Evolutionary conservation across 2,113 vertebrate genomes (phyloP).

Genomic region (Corynorhinus townsendii): DNA sequence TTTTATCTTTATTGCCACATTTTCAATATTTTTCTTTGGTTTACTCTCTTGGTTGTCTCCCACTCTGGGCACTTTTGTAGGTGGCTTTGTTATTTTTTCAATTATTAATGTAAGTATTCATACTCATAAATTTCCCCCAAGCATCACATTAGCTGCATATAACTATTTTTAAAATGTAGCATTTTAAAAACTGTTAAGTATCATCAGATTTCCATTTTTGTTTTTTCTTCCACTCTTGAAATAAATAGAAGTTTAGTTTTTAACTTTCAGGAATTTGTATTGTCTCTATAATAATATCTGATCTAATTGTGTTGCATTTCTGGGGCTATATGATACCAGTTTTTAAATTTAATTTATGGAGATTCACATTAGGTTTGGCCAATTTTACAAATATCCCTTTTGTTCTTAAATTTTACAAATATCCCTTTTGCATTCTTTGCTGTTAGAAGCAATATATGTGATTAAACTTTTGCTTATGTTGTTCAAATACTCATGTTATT

Average conservation of each 20-base stretch:
- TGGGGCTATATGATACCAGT: not conserved
- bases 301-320: not conserved
- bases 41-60: not conserved
- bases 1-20: not conserved
- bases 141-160: not conserved
- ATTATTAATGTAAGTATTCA: not conserved
- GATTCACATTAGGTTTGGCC: not conserved
- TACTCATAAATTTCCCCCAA: not conserved
- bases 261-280: not conserved
- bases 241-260: not conserved
- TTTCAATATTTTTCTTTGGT: not conserved
- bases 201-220: not conserved
- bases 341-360: not conserved
- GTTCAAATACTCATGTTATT: not conserved
- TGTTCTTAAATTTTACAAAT: not conserved
- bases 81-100: not conserved
- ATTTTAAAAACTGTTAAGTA: not conserved
- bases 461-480: not conserved
- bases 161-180: not conserved
- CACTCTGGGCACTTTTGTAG: not conserved
- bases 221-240: not conserved
- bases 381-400: not conserved
- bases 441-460: not conserved
- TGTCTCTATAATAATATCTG: not conserved
- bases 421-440: not conserved